Evolutionary conservation across 2,797 vertebrate genomes (phyloP), one percentile per base, ranked within the genome.

Genomic region (Megalops cyprinoides): DNA sequence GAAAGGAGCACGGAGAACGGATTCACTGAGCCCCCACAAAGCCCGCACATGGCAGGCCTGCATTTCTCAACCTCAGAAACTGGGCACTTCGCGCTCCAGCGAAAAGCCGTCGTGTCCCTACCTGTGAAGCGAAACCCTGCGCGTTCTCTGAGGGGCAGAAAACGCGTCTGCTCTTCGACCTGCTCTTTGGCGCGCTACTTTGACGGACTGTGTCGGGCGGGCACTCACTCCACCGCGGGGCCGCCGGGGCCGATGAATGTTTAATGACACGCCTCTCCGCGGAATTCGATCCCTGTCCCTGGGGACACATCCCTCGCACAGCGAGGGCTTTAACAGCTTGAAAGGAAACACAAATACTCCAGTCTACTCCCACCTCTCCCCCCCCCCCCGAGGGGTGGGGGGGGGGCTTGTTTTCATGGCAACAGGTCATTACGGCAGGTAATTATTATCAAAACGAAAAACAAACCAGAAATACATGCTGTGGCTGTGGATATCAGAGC

Each of bases 161-260:
- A 18, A 56, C 4, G n/a, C 14, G 56, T 8, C 55, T 10, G n/a
- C 23, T 58, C 23, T 18, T 9, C 23, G 6, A 55, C 51, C 51
- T 23, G 51, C 3, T 55, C 55, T 55, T 23, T 55, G 20, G n/a
- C 10, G 56, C n/a, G 56, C n/a, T 25, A 8, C 4, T 28, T 58
- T 58, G 14, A 14, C 23, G 46, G 49, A n/a, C 4, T 12, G 51
- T 48, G 74, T 20, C 3, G 31, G n/a, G 10, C 28, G 74, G 76
- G n/a, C 39, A 6, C 20, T 25, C 23, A 25, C 9, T 15, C 49
- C 46, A 7, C 25, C 5, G 46, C 28, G 51, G 34, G 49, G 18
- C 48, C n/a, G n/a, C 34, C 12, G 34, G 74, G 74, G 28, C 25
- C 48, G 37, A 53, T 55, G 48, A 76, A 76, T 34, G 74, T 76